A percentile compares a stretch with the other conserved stretches of the same genome.
phyloP scores from a whole-genome alignment of 2,113 vertebrate genomes.

The Acinonyx jubatus region DNA sequence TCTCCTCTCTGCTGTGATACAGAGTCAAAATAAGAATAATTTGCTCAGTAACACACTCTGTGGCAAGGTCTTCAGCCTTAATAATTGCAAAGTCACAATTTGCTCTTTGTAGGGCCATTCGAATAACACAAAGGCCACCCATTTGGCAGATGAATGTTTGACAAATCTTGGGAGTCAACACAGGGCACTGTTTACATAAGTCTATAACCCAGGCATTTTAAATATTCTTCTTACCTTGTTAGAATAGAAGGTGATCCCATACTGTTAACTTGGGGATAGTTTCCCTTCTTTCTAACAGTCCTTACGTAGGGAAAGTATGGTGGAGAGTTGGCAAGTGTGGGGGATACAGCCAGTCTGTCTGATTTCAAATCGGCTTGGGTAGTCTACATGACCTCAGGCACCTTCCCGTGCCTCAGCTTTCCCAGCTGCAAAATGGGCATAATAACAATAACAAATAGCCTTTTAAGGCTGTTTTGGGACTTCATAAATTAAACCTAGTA shows the following conservation, averaged over 20 bases:
- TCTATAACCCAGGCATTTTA: constrained; percentile 65
- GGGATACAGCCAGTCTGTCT: not conserved
- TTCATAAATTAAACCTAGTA: not conserved
- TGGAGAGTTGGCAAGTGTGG: not conserved
- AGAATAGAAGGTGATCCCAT: not conserved
- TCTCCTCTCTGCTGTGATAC: constrained; percentile 29
- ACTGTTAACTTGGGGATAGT: not conserved
- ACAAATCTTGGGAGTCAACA: constrained; percentile 76
- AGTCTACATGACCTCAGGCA: not conserved
- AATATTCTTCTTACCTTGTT: constrained; percentile 35
- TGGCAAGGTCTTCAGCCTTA: constrained; percentile 61
- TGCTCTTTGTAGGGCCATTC: constrained; percentile 61
- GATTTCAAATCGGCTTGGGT: not conserved
- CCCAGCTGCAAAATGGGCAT: not conserved
- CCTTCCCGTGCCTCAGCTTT: not conserved
- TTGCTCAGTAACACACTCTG: constrained; percentile 68
- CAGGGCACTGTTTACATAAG: constrained; percentile 67
- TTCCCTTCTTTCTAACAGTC: not conserved
- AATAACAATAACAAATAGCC: not conserved
- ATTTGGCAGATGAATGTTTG: constrained; percentile 74
- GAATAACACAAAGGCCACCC: constrained; percentile 71
- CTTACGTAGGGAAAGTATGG: not conserved
- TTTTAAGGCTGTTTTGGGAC: not conserved
- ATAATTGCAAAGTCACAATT: constrained; percentile 78
- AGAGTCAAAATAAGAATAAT: constrained; percentile 58